These are phyloP conservation scores for Zaprionus kolodkinae DNA, from an alignment of 1,140 invertebrate species.

Conservation along the genomic window DNA sequence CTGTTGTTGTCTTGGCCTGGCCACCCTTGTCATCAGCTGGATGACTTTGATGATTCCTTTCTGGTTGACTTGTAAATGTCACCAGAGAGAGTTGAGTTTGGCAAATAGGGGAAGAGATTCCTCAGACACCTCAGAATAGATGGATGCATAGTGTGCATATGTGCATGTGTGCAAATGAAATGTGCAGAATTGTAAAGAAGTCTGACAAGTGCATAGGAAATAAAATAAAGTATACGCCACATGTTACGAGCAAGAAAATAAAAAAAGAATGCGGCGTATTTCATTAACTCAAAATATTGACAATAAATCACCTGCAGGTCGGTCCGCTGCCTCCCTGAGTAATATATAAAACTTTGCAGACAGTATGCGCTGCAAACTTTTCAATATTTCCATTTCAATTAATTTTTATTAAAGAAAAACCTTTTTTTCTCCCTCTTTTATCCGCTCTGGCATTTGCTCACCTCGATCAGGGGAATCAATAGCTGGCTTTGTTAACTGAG, in stretches of 20 bases:
- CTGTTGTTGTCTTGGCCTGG: neutral
- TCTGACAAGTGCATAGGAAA: neutral
- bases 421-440: slow-evolving; percentile 13
- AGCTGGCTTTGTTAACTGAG: slow-evolving; percentile 68
- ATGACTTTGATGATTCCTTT: slow-evolving; percentile 30
- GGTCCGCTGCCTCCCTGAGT: slow-evolving; percentile 17
- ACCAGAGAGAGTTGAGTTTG: slow-evolving; percentile 22
- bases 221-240: neutral
- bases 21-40: slow-evolving; percentile 19
- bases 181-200: neutral
- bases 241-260: too few relatives aligned
- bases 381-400: slow-evolving; percentile 67
- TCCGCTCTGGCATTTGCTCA: slow-evolving; percentile 19
- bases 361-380: slow-evolving; percentile 22
- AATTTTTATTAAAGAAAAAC: slow-evolving; percentile 68
- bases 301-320: slow-evolving; percentile 22
- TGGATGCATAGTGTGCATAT: too few relatives aligned
- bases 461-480: slow-evolving; percentile 57
- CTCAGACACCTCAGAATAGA: too few relatives aligned
- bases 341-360: slow-evolving; percentile 58
- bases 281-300: slow-evolving; percentile 21
- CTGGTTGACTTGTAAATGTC: slow-evolving; percentile 30
- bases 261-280: neutral
- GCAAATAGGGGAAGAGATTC: too few relatives aligned
- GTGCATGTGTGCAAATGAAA: too few relatives aligned